A percentile compares a stretch with the other conserved stretches of the same genome.
Evolutionary conservation across 1,140 invertebrate species (phyloP).

Genomic region (Drosophila kurseongensis): DNA sequence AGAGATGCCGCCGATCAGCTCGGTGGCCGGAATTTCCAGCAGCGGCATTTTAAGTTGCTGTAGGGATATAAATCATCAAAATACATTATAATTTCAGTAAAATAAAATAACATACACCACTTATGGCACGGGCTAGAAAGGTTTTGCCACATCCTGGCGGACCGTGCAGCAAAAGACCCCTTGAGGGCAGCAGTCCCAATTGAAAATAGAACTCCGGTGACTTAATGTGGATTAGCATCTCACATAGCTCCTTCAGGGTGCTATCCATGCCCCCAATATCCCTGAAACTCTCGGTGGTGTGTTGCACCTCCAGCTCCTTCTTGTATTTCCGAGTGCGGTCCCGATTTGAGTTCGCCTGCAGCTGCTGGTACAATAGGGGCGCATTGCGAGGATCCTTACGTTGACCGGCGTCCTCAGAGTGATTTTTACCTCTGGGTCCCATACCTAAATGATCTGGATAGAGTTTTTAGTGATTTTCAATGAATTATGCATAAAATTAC

Average conservation of each 20-base stretch:
- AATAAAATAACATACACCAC: slow-evolving; percentile 89
- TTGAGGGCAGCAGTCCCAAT: slow-evolving; percentile 91
- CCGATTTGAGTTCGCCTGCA: not conserved
- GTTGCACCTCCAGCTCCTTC: slow-evolving; percentile 83
- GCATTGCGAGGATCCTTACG: slow-evolving; percentile 22
- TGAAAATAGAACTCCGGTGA: slow-evolving; percentile 93
- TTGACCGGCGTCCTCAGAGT: slow-evolving; percentile 1
- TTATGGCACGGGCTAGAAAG: slow-evolving; percentile 95
- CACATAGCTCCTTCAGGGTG: slow-evolving; percentile 91
- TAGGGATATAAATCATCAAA: slow-evolving; percentile 4
- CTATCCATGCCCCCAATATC: slow-evolving; percentile 91
- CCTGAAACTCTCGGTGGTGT: slow-evolving; percentile 85
- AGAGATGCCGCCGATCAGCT: slow-evolving; percentile 96
- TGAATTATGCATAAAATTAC: not conserved
- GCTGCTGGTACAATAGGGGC: slow-evolving; percentile 10
- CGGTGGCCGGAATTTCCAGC: slow-evolving; percentile 94
- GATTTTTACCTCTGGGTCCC: slow-evolving; percentile 23
- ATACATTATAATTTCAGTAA: not conserved
- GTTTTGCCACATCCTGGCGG: slow-evolving; percentile 78
- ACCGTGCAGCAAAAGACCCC: slow-evolving; percentile 89
- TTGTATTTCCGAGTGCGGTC: slow-evolving; percentile 55
- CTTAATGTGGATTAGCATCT: slow-evolving; percentile 92
- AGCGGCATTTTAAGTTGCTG: slow-evolving; percentile 90
- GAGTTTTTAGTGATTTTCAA: not conserved
- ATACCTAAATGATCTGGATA: not conserved